Evolutionary conservation across 1,140 invertebrate species (phyloP).

Genomic region (Leucophenga varia): DNA sequence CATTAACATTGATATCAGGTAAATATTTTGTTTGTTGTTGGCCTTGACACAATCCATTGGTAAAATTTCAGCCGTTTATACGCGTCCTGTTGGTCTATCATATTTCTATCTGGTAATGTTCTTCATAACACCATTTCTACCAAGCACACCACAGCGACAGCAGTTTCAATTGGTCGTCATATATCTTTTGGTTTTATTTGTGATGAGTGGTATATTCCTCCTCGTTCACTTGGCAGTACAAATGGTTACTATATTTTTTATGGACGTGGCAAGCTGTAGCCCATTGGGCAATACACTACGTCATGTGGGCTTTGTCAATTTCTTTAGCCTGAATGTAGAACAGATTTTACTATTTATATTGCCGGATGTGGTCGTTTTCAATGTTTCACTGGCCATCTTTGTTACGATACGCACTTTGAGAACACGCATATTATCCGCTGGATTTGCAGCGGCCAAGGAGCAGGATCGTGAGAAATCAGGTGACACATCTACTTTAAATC

Average conservation of each 20-base stretch:
- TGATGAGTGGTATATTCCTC: conserved; percentile 8
- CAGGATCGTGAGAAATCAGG: conserved; percentile 41
- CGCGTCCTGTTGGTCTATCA: conserved; percentile 26
- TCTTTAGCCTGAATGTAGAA: conserved; percentile 6
- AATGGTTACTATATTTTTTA: conserved; percentile 11
- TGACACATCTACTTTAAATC: conserved; percentile 26
- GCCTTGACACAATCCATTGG: not conserved
- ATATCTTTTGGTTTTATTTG: conserved; percentile 11
- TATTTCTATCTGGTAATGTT: conserved; percentile 26
- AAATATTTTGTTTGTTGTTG: conserved; percentile 2
- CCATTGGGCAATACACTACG: conserved; percentile 20
- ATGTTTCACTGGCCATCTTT: conserved; percentile 57
- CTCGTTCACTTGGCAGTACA: conserved; percentile 18
- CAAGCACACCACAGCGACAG: not conserved
- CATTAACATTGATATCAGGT: conserved; percentile 24
- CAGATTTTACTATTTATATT: conserved; percentile 57
- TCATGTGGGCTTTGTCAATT: conserved; percentile 23
- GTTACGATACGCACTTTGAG: conserved; percentile 29
- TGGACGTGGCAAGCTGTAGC: not conserved
- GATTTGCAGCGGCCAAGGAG: conserved; percentile 40
- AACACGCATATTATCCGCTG: conserved; percentile 27
- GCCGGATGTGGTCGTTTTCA: conserved; percentile 65
- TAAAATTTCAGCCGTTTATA: conserved; percentile 16
- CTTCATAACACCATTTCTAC: conserved; percentile 29
- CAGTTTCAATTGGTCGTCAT: conserved; percentile 2